Conservation (phyloP, 1,140 invertebrate genomes). For the Rhopalosiphum padi region DNA sequence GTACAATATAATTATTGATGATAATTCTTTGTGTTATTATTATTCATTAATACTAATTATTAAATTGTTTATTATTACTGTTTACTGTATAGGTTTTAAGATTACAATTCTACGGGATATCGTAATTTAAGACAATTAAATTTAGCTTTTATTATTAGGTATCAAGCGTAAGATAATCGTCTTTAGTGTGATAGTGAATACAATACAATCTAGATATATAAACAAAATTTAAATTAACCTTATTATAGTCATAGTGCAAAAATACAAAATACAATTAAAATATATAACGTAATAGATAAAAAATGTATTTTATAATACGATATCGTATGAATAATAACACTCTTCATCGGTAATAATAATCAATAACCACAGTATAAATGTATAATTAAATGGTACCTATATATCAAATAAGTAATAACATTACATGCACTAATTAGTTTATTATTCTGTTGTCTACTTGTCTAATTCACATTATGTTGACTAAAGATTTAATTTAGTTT, state of each 20-base stretch:
- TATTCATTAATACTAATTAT: background rate
- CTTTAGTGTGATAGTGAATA: background rate
- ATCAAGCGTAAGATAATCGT: background rate
- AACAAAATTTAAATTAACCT: background rate
- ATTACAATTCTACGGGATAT: background rate
- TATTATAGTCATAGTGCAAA: background rate
- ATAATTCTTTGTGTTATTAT: background rate
- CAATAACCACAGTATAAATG: background rate
- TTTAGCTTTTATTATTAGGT: no score
- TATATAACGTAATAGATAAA: no score
- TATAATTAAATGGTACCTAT: background rate
- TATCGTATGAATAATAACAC: background rate
- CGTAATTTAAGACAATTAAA: background rate
- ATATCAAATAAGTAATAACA: background rate
- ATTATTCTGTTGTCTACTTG: background rate
- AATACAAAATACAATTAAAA: background rate
- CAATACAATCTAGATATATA: background rate
- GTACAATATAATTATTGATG: background rate
- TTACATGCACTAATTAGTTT: background rate
- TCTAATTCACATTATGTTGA: background rate
- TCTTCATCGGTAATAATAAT: background rate
- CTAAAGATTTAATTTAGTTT: background rate
- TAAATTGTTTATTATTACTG: background rate
- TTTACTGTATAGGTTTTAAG: background rate
- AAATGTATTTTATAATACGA: background rate